phyloP scores from a whole-genome alignment of 2,797 vertebrate genomes.

The Clarias fuscus region DNA sequence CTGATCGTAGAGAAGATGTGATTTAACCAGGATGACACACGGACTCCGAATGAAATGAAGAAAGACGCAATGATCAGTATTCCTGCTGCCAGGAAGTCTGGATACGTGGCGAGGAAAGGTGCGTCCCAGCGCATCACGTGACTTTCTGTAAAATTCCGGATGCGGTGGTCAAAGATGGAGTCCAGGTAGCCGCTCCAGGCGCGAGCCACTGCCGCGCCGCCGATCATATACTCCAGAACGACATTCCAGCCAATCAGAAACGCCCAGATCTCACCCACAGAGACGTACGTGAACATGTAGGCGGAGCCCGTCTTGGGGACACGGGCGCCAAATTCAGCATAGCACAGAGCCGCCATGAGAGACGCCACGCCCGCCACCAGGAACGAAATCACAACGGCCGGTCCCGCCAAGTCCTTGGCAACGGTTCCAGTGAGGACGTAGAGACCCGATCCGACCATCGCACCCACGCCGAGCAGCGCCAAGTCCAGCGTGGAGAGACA shows the following conservation, averaged over 20 bases:
- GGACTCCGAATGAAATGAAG: constrained; percentile 93
- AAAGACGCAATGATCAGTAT: constrained; percentile 84
- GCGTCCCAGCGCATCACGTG: constrained; percentile 86
- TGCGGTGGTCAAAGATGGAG: constrained; percentile 89
- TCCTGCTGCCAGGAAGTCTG: constrained; percentile 86
- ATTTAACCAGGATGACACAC: constrained; percentile 94
- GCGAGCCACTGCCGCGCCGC: constrained; percentile 88
- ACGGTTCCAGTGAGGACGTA: constrained; percentile 94
- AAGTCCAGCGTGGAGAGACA: constrained; percentile 91
- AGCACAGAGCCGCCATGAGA: constrained; percentile 92
- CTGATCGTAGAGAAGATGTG: constrained; percentile 89
- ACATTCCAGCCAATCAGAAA: constrained; percentile 98
- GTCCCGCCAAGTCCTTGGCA: constrained; percentile 89
- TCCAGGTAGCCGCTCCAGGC: constrained; percentile 97
- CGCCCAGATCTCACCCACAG: constrained; percentile 94
- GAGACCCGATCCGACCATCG: constrained; percentile 94
- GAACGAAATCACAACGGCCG: constrained; percentile 87
- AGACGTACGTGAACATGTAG: constrained; percentile 97
- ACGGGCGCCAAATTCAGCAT: constrained; percentile 92
- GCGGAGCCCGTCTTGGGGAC: constrained; percentile 95
- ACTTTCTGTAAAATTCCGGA: constrained; percentile 90
- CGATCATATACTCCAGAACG: constrained; percentile 94
- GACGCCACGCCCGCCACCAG: constrained; percentile 87
- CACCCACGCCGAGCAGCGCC: constrained; percentile 88
- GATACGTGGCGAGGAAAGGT: constrained; percentile 87